Evolutionary conservation across 2,113 vertebrate genomes (phyloP), one percentile per base, ranked within the genome.

Genomic region (Falco punctatus): DNA sequence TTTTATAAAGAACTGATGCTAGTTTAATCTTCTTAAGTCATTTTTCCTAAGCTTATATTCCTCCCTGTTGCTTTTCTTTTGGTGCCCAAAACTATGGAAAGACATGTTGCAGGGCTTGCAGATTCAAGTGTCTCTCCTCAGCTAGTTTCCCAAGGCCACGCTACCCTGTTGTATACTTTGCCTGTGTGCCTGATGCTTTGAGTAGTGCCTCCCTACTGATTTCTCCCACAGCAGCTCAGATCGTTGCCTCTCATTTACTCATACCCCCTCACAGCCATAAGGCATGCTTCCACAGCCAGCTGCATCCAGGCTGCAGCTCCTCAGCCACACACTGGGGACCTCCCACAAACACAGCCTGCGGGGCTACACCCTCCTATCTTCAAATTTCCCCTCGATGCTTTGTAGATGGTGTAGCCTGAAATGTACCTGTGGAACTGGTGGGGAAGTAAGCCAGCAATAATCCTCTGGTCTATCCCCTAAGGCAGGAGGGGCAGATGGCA

Each of bases 311-410:
- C 42, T 11, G 35, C 17, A 17, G 57, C 32, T 51, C 19, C 42
- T 49, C 65, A 46, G 3, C 65, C 11, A 7, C 30, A 9, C 12
- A 24, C 18, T 0, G 4, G 44, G 44, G 26, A 35, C 19, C 48
- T 51, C 35, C 21, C 52, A 33, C 32, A 35, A 65, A 51, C 23
- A 23, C 12, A 19, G 9, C 1, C 4, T 13, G 38, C 18, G 2
- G 1, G 27, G 32, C 28, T 17, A 7, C 49, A 10, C 2, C 2
- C 80, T n/a, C 70, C 38, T 7, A 7, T 9, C 42, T 65, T 54
- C 70, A 32, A 4, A 40, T 33, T 14, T 33, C 61, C n/a, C 28
- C 30, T 74, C 2, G 1, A 46, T 0, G 2, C 64, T 58, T 13
- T 52, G 21, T 8, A 46, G 32, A 15, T 24, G 66, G 23, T 15